A percentile compares a stretch with the other conserved stretches of the same genome.
phyloP scores from a whole-genome alignment of 1,140 invertebrate genomes.

The Sipha flava region DNA sequence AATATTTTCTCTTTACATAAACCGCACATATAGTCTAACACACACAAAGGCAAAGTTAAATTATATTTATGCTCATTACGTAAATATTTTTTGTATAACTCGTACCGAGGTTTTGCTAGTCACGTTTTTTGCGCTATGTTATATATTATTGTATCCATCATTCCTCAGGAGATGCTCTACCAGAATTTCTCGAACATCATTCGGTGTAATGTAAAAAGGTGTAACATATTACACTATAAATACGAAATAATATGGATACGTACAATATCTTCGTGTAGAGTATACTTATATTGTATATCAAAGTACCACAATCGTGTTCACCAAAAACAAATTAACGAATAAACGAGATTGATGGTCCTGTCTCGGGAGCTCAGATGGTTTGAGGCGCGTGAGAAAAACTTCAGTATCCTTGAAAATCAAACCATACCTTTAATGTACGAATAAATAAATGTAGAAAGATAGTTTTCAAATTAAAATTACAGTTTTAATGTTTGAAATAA shows the following conservation, averaged over 20 bases:
- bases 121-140: background rate
- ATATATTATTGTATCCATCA: background rate
- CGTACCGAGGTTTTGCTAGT: background rate
- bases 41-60: background rate
- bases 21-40: background rate
- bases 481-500: too few species aligned
- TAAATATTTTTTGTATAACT: background rate
- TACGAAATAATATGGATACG: background rate
- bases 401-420: background rate
- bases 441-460: too few species aligned
- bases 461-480: too few species aligned
- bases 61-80: background rate
- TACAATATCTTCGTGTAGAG: background rate
- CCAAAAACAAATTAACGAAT: constrained; percentile 22
- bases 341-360: constrained; percentile 4
- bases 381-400: background rate
- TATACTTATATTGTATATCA: background rate
- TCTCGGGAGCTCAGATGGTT: background rate
- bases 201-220: background rate
- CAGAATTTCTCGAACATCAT: constrained; percentile 1
- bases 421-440: background rate
- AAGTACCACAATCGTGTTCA: background rate
- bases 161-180: background rate
- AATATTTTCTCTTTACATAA: background rate
- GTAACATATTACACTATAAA: background rate